Base-by-base conservation (phyloP, 2,113 vertebrate genomes). In the Zootoca vivipara region DNA sequence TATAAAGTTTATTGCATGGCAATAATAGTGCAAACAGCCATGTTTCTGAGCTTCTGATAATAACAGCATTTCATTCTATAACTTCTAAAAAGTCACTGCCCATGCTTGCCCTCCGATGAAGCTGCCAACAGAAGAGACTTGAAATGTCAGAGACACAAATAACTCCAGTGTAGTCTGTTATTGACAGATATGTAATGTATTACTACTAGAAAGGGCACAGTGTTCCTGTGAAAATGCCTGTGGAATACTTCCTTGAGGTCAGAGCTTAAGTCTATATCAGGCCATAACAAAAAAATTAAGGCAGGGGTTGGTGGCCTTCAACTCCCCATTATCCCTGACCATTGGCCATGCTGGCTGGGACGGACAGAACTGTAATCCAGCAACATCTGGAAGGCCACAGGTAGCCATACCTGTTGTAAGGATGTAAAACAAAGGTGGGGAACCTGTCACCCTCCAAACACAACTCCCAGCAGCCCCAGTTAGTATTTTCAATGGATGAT, bases 61-160 rank as follows among this genome's bases (percentile, higher is more conserved):
- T 58, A 78, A 79, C 56, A 56, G 52, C 6, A 88, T 87, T 87
- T 72, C 40, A 52, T 46, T 22, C 22, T 3, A 40, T 84, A 42
- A 38, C 89, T 88, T 92, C 46, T 89, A 20, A 15, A 33, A 78
- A 13, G 65, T 86, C 46, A 10, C 75, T 87, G 80, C 73, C n/a
- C 56, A 75, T 13, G 3, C 35, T 87, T 35, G 33, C 28, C 56
- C 65, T 89, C 1, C 65, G 1, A 0, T 40, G 74, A 73, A 62
- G 35, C 35, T 78, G 83, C 64, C 74, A 64, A 24, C 13, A 88
- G 82, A 70, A 1, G 86, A 93, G 56, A 74, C 82, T 89, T 82
- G 75, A 87, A 93, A 93, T 93, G 83, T 92, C 88, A 89, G 70
- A 73, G 52, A 69, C 70, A 83, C 78, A 90, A 93, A 89, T 88